Evolutionary conservation across 2,113 vertebrate species (phyloP).

Genomic region (Cromileptes altivelis): DNA sequence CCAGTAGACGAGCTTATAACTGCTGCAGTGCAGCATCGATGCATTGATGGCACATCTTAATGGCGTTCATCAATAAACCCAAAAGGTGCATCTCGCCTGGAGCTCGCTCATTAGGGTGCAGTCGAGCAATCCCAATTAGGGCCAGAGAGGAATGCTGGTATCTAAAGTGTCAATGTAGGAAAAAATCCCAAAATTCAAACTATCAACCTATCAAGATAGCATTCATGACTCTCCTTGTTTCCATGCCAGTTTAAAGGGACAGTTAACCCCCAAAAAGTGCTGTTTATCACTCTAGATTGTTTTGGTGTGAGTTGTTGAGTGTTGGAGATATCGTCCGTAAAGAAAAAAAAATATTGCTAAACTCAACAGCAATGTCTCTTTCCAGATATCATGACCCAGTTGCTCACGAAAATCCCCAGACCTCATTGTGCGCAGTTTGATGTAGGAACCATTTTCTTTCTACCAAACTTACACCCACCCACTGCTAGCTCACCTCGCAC

Average conservation of each 20-base stretch:
- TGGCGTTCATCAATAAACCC: slow-evolving; percentile 22
- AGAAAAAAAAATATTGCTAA: no score
- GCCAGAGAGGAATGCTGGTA: background rate
- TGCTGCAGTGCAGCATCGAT: slow-evolving; percentile 17
- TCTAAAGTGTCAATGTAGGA: background rate
- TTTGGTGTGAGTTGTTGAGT: no score
- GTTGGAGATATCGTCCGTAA: no score
- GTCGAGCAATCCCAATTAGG: background rate
- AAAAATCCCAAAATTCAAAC: background rate
- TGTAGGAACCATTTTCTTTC: no score
- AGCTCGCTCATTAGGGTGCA: slow-evolving; percentile 5
- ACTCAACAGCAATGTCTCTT: no score
- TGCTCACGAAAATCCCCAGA: no score
- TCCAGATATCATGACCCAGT: no score
- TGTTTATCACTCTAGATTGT: no score
- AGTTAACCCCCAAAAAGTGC: no score
- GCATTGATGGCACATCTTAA: background rate
- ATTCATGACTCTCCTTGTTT: background rate
- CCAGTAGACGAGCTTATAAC: slow-evolving; percentile 25
- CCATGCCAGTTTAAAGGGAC: background rate
- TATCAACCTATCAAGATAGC: background rate
- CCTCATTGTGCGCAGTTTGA: no score
- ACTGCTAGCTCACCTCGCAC: no score
- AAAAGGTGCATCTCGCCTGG: background rate
- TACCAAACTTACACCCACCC: no score